A percentile compares a stretch with the other conserved stretches of the same genome.
Conservation (phyloP, 2,888 invertebrate genomes). For the Slavum lentiscoides region DNA sequence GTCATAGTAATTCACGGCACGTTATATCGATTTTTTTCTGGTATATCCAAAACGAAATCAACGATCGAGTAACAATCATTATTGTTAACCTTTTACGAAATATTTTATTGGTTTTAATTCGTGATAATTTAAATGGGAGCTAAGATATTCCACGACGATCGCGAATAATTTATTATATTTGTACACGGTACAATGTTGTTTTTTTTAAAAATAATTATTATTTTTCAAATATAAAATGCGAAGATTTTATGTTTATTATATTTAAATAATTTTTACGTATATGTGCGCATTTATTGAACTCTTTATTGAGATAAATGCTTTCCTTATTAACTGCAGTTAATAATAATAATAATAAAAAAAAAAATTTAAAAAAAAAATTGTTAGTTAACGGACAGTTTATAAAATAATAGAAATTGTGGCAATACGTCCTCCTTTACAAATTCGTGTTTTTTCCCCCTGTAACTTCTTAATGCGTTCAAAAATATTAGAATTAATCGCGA, state of each 20-base stretch:
- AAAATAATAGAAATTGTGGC: no score
- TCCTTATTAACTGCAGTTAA: neutral
- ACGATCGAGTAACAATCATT: neutral
- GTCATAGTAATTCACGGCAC: no score
- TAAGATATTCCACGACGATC: no score
- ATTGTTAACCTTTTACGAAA: constrained; percentile 1
- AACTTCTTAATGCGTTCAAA: neutral
- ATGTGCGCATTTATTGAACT: neutral
- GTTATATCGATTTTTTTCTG: no score
- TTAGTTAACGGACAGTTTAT: no score
- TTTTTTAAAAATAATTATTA: no score
- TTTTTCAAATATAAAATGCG: neutral
- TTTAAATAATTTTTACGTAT: neutral
- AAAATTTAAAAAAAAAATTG: no score
- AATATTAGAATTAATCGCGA: neutral
- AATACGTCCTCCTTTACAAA: no score
- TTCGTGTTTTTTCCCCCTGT: no score
- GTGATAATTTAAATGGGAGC: neutral
- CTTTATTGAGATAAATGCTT: constrained; percentile 4
- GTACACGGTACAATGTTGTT: no score
- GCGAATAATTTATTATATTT: neutral
- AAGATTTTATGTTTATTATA: neutral
- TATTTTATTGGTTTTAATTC: neutral
- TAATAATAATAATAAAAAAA: no score
- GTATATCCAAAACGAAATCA: no score